Evolutionary conservation across 2,888 invertebrate genomes (phyloP), one percentile per base, ranked within the genome.

Genomic region (Atrina japonica): DNA sequence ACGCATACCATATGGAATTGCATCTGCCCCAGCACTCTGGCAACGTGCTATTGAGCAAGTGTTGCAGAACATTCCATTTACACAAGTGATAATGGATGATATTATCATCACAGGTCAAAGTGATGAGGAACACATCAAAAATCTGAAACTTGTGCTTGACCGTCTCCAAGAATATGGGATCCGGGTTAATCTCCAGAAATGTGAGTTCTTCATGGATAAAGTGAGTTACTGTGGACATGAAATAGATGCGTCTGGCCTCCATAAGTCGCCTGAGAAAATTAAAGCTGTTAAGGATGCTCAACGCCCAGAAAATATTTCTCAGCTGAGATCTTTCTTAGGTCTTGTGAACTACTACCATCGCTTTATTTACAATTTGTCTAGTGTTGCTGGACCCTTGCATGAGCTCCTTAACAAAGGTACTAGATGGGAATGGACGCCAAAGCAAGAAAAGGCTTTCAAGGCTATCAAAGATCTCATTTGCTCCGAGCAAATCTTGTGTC

Each of bases 1-100:
- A 21, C 30, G 68, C 2, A 35, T 61, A 7, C 40, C 45, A 3
- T 68, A 45, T 40, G 61, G 61, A 18, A 55, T 68, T 2, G 29
- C 68, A 7, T 68, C 61, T 16, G 55, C 58, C 47, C 58, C 69
- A 30, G 35, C 53, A 30, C 14, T 58, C 25, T 45, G 69, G 70
- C 52, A 66, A 79, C 80, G 80, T 64, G 61, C 85, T 0, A 88
- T 66, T 27, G 58, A 66, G 9, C 49, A 41, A 49, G 59, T 66
- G n/a, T 18, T 66, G n/a, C 59, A 66, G 29, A 27, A 52, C 9
- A 41, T 68, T 43, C 47, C 55, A 16, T 49, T 25, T 14, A 58
- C 58, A 7, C 60, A 68, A 45, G 45, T 45, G 14, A 11, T 61
- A 2, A 21, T 67, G 7, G 59, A 67, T 41, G 52, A 67, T 52